Evolutionary conservation across 2,888 invertebrate genomes (phyloP).

Genomic region (Muscina levida): DNA sequence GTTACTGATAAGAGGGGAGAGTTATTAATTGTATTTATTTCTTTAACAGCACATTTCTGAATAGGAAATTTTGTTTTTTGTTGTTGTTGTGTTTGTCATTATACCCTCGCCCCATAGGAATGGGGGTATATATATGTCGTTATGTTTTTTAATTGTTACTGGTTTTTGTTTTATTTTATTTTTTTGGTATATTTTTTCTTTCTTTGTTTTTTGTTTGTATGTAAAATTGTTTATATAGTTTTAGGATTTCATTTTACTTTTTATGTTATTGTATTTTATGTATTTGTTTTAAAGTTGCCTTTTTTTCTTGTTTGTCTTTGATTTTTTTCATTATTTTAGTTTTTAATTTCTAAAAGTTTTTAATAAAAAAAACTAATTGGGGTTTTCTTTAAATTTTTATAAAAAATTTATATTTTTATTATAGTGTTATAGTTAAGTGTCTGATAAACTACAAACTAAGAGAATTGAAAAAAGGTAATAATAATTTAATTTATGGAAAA

Average conservation of each 20-base stretch:
- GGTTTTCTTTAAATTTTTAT: slow-evolving; percentile 39
- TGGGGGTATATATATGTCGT: no score
- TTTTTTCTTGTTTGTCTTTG: neutral
- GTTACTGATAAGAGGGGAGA: no score
- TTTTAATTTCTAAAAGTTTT: no score
- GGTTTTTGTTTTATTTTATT: no score
- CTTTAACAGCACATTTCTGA: neutral
- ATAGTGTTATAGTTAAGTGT: slow-evolving; percentile 19
- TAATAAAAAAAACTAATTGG: no score
- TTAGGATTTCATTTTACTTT: neutral
- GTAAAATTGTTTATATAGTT: neutral
- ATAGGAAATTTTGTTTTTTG: neutral
- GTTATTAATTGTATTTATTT: slow-evolving; percentile 5
- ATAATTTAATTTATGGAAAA: neutral
- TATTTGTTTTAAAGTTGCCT: neutral
- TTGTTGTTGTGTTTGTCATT: neutral
- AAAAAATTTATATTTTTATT: slow-evolving; percentile 49
- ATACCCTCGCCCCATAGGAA: no score
- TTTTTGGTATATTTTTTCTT: neutral
- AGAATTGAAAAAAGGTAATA: neutral
- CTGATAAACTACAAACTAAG: slow-evolving; percentile 58
- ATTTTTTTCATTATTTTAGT: no score
- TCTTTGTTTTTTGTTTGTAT: neutral
- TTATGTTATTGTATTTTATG: neutral
- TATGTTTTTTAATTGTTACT: no score